These are phyloP conservation scores for Leucoptera coffeella DNA, from an alignment of 2,888 invertebrate species.

Conservation along the genomic window DNA sequence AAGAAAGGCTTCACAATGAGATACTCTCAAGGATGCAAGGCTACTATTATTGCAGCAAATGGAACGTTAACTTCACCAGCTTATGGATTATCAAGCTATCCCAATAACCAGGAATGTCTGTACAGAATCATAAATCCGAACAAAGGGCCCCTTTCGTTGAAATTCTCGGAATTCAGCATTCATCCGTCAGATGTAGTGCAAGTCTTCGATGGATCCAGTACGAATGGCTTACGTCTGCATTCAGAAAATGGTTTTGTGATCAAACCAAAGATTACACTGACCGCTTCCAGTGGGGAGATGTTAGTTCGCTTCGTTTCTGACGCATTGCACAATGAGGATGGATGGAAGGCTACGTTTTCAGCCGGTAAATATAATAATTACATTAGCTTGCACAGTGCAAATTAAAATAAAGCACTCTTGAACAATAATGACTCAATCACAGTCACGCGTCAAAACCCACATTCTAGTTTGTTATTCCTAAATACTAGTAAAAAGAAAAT, in stretches of 20 bases:
- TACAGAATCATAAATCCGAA: slow-evolving; percentile 80
- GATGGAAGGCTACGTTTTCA: slow-evolving; percentile 88
- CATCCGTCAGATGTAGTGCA: slow-evolving; percentile 86
- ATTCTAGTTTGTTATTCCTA: no score
- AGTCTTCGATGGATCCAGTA: slow-evolving; percentile 85
- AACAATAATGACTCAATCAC: no score
- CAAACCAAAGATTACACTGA: slow-evolving; percentile 79
- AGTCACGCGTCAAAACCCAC: no score
- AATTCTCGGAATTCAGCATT: slow-evolving; percentile 81
- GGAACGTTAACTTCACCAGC: slow-evolving; percentile 89
- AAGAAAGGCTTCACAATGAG: slow-evolving; percentile 87
- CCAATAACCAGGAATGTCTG: slow-evolving; percentile 87
- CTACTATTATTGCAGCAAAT: slow-evolving; percentile 75
- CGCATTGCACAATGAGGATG: slow-evolving; percentile 74
- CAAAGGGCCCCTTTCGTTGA: slow-evolving; percentile 80
- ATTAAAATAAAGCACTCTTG: no score
- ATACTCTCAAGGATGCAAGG: slow-evolving; percentile 71
- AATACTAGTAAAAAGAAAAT: no score
- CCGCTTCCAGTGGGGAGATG: slow-evolving; percentile 91
- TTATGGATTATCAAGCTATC: slow-evolving; percentile 77
- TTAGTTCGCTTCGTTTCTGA: slow-evolving; percentile 81
- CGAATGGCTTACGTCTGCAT: slow-evolving; percentile 79
- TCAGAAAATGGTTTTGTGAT: slow-evolving; percentile 86
- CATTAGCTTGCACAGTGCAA: no score
- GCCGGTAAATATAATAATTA: no score